These are phyloP conservation scores for Cephus pygmeus DNA, from an alignment of 2,888 invertebrate genomes.

Conservation along the genomic window DNA sequence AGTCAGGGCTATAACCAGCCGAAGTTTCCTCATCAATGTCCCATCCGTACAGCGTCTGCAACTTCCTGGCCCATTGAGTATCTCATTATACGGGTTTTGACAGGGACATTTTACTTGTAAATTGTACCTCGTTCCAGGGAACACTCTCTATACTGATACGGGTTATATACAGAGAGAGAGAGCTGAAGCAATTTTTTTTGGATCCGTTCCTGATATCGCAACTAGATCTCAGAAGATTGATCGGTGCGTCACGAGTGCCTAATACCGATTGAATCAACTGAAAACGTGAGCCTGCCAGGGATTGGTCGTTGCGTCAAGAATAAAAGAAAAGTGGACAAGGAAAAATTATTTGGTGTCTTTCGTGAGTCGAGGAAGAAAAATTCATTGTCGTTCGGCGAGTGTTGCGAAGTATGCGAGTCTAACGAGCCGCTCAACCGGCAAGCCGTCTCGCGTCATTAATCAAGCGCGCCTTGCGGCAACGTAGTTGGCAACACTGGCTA, in stretches of 20 bases:
- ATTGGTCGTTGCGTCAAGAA: not conserved
- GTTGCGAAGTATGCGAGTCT: conserved; percentile 3
- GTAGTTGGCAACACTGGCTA: not conserved
- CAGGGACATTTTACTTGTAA: conserved; percentile 49
- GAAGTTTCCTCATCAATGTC: conserved; percentile 62
- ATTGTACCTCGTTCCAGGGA: conserved; percentile 32
- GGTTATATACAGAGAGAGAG: not conserved
- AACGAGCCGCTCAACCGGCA: not conserved
- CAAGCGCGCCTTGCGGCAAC: not conserved
- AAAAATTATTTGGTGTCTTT: not conserved
- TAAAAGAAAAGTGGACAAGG: not conserved
- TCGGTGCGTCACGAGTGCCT: not conserved
- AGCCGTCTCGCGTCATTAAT: not conserved
- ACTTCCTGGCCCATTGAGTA: conserved; percentile 44
- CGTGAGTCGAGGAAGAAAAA: not conserved
- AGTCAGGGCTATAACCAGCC: conserved; percentile 50
- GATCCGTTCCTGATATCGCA: not conserved
- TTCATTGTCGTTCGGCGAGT: not conserved
- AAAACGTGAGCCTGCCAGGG: not conserved
- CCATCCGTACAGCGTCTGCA: conserved; percentile 50
- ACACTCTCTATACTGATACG: not conserved
- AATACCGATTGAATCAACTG: not conserved
- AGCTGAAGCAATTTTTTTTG: not conserved
- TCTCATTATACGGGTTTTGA: conserved; percentile 51
- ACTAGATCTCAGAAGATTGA: not conserved